These are phyloP conservation scores for Bedellia somnulentella DNA, from an alignment of 2,888 invertebrate species.

Conservation along the genomic window DNA sequence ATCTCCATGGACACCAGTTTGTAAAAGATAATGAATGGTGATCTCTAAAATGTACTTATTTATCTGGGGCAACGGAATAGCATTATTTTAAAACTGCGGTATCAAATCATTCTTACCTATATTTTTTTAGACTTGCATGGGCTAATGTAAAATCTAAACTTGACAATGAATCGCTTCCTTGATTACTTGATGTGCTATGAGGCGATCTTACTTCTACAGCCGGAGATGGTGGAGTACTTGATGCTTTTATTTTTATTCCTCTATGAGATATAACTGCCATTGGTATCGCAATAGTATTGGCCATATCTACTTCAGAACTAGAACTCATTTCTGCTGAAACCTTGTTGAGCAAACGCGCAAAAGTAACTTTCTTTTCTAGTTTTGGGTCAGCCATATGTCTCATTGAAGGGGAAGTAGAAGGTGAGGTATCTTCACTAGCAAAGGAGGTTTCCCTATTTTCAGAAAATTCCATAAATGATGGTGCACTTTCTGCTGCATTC, in stretches of 20 bases:
- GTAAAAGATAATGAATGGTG: no score
- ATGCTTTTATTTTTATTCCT: slow-evolving; percentile 37
- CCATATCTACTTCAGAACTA: slow-evolving; percentile 69
- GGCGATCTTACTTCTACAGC: slow-evolving; percentile 62
- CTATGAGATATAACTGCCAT: slow-evolving; percentile 47
- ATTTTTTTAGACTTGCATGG: slow-evolving; percentile 61
- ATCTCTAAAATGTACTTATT: no score
- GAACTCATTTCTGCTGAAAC: slow-evolving; percentile 79
- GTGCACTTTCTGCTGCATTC: slow-evolving; percentile 49
- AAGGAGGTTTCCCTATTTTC: slow-evolving; percentile 66
- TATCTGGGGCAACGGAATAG: no score
- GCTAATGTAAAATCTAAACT: slow-evolving; percentile 70
- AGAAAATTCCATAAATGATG: slow-evolving; percentile 46
- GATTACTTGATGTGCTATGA: slow-evolving; percentile 75
- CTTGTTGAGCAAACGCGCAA: slow-evolving; percentile 72
- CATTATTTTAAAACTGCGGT: no score
- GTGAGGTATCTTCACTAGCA: slow-evolving; percentile 49
- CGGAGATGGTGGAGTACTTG: slow-evolving; percentile 67
- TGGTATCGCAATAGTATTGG: slow-evolving; percentile 49
- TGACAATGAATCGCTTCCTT: slow-evolving; percentile 76
- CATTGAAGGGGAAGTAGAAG: slow-evolving; percentile 57
- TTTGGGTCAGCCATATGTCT: slow-evolving; percentile 67
- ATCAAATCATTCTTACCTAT: no score
- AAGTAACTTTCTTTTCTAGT: slow-evolving; percentile 77
- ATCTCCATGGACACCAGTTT: no score